Base-by-base conservation (phyloP, 2,113 vertebrate species). In the Falco punctatus region DNA sequence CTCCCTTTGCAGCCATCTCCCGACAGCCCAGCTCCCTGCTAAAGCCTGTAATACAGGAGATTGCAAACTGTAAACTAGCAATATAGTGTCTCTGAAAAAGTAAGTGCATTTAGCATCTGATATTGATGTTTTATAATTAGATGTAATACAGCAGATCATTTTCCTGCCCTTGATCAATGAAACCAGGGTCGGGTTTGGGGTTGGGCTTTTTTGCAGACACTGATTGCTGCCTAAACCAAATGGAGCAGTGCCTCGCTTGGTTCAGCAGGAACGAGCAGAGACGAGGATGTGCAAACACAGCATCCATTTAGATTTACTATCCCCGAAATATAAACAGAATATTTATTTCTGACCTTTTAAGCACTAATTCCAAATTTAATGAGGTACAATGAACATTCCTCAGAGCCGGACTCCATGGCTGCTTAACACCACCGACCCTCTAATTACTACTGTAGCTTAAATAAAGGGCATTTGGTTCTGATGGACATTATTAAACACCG, bases 321-420 rank as follows among this genome's bases (percentile, higher is more conserved):
- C 95, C 89, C 97, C 33, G 15, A 97, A 97, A 98, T 97, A 97
- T 97, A 97, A 97, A 97, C 95, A 98, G 93, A 96, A 96, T 97
- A 97, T 98, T 98, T 98, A 98, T 97, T 97, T 97, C 95, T 98
- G 94, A 97, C 96, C 96, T 98, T 97, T 98, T 96, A 98, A 98
- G 97, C 82, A 96, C 90, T 98, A 96, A 97, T 98, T 98, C 97
- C 94, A 96, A 96, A 98, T 98, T 97, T 98, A 98, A 98, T 90
- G 96, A 98, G 93, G 96, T 97, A 97, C 94, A 96, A 95, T 97
- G 97, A 98, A 96, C 86, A 94, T 96, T 97, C 89, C 92, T 98
- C 95, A 96, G 96, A 97, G 94, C 95, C 93, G 87, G 91, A 94
- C 93, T 97, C 90, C 58, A 70, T 52, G 95, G 95, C 96, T 98